phyloP scores from a whole-genome alignment of 2,797 vertebrate species.

The Kryptolebias ocellatus region DNA sequence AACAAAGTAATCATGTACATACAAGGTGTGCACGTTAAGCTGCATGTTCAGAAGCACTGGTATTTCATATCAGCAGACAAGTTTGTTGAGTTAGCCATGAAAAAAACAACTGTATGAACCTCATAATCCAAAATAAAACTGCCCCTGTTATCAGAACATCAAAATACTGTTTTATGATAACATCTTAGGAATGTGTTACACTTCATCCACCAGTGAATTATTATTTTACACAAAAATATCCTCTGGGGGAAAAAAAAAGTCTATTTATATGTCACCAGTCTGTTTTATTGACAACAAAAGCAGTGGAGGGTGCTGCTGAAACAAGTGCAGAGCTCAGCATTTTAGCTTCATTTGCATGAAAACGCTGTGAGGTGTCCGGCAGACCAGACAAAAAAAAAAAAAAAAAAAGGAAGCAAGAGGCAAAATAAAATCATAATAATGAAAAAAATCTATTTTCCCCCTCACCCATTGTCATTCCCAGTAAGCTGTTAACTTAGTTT shows the following conservation, averaged over 20 bases:
- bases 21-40: background rate
- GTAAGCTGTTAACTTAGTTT: too few relatives aligned
- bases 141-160: background rate
- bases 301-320: background rate
- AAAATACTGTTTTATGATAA: background rate
- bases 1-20: background rate
- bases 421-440: too few relatives aligned
- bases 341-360: background rate
- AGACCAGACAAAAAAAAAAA: background rate
- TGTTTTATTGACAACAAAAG: background rate
- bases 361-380: background rate
- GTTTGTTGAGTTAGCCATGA: background rate
- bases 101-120: background rate
- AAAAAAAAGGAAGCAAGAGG: background rate
- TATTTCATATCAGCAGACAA: background rate
- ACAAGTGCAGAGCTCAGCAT: background rate
- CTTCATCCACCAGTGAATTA: background rate
- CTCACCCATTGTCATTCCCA: too few relatives aligned
- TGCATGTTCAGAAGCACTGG: background rate
- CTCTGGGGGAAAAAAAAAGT: background rate
- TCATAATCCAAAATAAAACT: background rate
- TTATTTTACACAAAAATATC: background rate
- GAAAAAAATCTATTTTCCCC: too few relatives aligned
- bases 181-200: background rate
- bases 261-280: background rate